Conservation (phyloP, 2,888 invertebrate species). For the Teleogryllus oceanicus region DNA sequence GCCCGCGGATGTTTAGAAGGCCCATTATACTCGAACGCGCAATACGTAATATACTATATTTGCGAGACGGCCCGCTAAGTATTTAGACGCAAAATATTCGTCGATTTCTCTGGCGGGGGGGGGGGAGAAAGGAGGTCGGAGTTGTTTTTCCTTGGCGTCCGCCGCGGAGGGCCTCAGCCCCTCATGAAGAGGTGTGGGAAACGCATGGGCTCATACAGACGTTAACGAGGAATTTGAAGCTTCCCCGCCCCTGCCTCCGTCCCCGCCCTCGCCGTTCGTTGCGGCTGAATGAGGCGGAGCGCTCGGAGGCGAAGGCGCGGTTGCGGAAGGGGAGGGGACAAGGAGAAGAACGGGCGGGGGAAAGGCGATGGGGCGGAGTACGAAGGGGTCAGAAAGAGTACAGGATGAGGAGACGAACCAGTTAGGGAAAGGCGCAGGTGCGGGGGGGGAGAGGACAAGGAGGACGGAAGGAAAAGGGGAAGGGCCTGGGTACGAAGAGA, state of each 20-base stretch:
- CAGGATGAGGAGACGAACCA: too few species aligned
- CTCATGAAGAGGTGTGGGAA: not conserved
- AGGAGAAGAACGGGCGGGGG: not conserved
- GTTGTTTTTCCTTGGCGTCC: not conserved
- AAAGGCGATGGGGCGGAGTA: not conserved
- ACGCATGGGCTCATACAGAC: not conserved
- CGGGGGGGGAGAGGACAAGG: too few species aligned
- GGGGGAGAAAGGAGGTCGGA: not conserved
- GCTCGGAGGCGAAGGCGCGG: not conserved
- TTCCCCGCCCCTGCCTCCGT: not conserved
- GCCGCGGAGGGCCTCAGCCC: not conserved
- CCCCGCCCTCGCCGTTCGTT: not conserved
- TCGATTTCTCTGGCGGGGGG: not conserved
- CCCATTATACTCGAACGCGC: too few species aligned
- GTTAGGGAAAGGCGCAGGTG: too few species aligned
- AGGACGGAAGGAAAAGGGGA: too few species aligned
- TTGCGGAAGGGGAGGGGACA: not conserved
- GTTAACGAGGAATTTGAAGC: constrained; percentile 6
- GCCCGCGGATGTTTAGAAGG: too few species aligned
- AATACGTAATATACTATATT: not conserved
- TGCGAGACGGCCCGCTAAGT: not conserved
- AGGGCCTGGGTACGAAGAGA: too few species aligned
- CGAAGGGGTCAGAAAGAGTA: too few species aligned
- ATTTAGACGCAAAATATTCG: not conserved
- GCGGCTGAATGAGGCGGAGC: not conserved